Base-by-base conservation (phyloP, 2,113 vertebrate species). In the Ammodytes marinus region DNA sequence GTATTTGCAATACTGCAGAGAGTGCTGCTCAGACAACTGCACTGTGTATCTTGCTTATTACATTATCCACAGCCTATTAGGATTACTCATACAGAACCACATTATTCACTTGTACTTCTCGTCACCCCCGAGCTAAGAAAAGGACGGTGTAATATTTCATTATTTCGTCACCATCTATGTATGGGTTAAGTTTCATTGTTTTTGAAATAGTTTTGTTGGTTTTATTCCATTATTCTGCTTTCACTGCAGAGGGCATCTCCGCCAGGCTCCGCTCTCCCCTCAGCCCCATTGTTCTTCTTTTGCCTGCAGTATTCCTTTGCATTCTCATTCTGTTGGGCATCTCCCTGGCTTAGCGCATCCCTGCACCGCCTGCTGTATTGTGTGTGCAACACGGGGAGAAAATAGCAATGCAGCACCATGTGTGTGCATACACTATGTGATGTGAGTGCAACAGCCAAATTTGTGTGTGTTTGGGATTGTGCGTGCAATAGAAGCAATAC, bases 261-360 rank as follows among this genome's bases (percentile, higher is more conserved):
- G 60, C 78, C 87, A 90, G 83, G 73, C 88, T 90, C 85, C 14
- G 40, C 80, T 83, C 82, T 86, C 80, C 77, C 75, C 78, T 87
- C 76, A 86, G 77, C 76, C 74, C 73, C 82, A 83, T 86, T 86
- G 88, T 86, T 90, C 76, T 77, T 78, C 73, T 52, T 83, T 72
- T 67, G 84, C 88, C 89, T 87, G 88, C 88, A 86, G 87, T 91
- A 85, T 83, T 89, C 59, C 73, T 69, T 82, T 86, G 83, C 83
- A 89, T 90, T 91, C 78, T 79, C 80, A 81, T 88, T 91, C 90
- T 88, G 79, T 79, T 63, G 80, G 84, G 82, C 81, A 84, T 85
- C 80, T 85, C 68, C 63, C 72, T 77, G 72, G 82, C 82, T 64
- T 71, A 60, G 73, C 19, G 6, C 84, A 83, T 76, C 75, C 79